Conservation (phyloP, 2,797 vertebrate genomes). For the Clarias platycephalus region DNA sequence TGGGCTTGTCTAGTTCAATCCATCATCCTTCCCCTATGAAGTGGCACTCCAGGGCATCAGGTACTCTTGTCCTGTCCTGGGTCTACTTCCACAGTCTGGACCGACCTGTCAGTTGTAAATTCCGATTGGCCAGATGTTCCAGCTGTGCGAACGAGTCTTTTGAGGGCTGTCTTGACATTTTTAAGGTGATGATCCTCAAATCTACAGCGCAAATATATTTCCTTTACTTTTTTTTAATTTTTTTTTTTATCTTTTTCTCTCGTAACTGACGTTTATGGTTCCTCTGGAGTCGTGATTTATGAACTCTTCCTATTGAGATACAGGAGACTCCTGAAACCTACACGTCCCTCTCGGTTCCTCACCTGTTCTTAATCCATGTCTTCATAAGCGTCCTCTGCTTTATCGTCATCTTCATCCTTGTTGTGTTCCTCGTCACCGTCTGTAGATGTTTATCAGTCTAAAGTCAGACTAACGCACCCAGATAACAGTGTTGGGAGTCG, state of each 20-base stretch:
- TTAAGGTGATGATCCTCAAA: background rate
- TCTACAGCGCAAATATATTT: background rate
- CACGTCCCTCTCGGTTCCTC: background rate
- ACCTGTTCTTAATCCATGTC: background rate
- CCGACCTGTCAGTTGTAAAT: background rate
- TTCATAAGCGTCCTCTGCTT: background rate
- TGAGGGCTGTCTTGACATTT: conserved; percentile 13
- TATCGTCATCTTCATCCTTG: background rate
- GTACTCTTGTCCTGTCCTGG: background rate
- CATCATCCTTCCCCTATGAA: background rate
- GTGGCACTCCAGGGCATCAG: conserved; percentile 16
- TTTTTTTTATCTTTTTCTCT: no score
- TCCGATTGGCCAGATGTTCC: background rate
- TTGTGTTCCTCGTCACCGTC: background rate
- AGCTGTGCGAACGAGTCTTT: background rate
- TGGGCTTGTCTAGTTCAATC: conserved; percentile 13
- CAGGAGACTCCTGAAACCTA: background rate
- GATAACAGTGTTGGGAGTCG: no score
- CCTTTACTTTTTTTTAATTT: background rate
- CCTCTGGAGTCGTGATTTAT: background rate
- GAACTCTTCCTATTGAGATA: background rate
- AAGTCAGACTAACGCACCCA: no score
- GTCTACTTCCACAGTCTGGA: background rate
- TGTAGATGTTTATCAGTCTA: no score
- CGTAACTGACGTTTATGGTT: background rate